phyloP scores from a whole-genome alignment of 2,888 invertebrate species.

The Drosophila engyochracea region DNA sequence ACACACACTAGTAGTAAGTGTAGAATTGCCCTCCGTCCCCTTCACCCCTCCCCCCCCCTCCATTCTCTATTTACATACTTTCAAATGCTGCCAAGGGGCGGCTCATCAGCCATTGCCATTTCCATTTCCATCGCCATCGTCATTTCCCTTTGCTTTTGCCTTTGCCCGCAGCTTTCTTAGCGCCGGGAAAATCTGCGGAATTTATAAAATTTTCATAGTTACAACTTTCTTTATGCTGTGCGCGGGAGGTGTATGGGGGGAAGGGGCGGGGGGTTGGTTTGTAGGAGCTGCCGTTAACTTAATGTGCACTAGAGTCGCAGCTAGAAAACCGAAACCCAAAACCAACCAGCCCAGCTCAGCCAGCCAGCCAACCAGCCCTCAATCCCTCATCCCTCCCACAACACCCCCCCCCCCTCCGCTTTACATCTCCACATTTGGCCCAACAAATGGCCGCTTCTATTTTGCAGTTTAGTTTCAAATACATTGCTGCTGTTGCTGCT shows the following conservation, averaged over 20 bases:
- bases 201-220: constrained; percentile 83
- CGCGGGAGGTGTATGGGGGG: not conserved
- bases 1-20: constrained; percentile 21
- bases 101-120: constrained; percentile 50
- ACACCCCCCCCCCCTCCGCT: not conserved
- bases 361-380: not conserved
- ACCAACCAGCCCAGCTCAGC: not conserved
- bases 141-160: constrained; percentile 38
- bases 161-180: constrained; percentile 68
- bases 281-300: constrained; percentile 58
- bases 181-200: constrained; percentile 80
- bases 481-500: constrained; percentile 48
- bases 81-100: constrained; percentile 56
- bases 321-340: constrained; percentile 10
- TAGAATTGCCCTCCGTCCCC: not conserved
- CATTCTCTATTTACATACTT: constrained; percentile 19
- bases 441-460: constrained; percentile 58
- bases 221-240: constrained; percentile 79
- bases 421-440: not conserved
- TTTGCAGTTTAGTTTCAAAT: constrained; percentile 80
- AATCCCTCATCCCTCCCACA: not conserved
- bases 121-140: constrained; percentile 29
- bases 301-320: constrained; percentile 62
- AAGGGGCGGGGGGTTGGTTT: not conserved
- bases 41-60: not conserved